These are phyloP conservation scores for Leucania comma DNA, from an alignment of 2,888 invertebrate species.

Conservation along the genomic window DNA sequence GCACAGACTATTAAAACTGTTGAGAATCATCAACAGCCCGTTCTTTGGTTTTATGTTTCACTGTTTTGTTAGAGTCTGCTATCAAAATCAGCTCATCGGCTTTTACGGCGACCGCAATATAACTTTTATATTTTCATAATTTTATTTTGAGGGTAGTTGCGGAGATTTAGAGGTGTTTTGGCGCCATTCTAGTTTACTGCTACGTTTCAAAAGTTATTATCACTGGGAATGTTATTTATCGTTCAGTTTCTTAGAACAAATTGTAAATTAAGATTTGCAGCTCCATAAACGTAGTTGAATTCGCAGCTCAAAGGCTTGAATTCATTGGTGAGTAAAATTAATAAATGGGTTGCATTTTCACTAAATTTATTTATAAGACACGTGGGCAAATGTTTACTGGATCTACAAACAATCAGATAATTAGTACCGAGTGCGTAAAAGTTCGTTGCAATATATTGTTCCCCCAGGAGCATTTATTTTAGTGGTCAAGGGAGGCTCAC, in stretches of 20 bases:
- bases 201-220: slow-evolving; percentile 9
- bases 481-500: slow-evolving; percentile 17
- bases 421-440: slow-evolving; percentile 45
- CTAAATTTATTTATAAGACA: slow-evolving; percentile 24
- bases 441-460: slow-evolving; percentile 24
- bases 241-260: neutral
- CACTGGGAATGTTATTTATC: neutral
- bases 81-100: slow-evolving; percentile 59
- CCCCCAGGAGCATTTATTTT: slow-evolving; percentile 46
- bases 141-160: slow-evolving; percentile 43
- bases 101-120: slow-evolving; percentile 49
- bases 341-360: slow-evolving; percentile 15
- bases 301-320: slow-evolving; percentile 16
- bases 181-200: slow-evolving; percentile 19
- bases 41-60: slow-evolving; percentile 55
- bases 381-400: slow-evolving; percentile 18
- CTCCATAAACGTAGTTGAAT: slow-evolving; percentile 4
- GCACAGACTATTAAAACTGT: slow-evolving; percentile 66
- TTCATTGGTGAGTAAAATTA: slow-evolving; percentile 5
- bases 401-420: slow-evolving; percentile 44
- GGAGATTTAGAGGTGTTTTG: slow-evolving; percentile 29
- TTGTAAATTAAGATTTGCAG: slow-evolving; percentile 10
- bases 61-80: slow-evolving; percentile 44
- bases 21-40: slow-evolving; percentile 62
- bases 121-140: slow-evolving; percentile 46